These are phyloP conservation scores for Hydrophis major DNA, from an alignment of 2,797 vertebrate species.

Conservation along the genomic window DNA sequence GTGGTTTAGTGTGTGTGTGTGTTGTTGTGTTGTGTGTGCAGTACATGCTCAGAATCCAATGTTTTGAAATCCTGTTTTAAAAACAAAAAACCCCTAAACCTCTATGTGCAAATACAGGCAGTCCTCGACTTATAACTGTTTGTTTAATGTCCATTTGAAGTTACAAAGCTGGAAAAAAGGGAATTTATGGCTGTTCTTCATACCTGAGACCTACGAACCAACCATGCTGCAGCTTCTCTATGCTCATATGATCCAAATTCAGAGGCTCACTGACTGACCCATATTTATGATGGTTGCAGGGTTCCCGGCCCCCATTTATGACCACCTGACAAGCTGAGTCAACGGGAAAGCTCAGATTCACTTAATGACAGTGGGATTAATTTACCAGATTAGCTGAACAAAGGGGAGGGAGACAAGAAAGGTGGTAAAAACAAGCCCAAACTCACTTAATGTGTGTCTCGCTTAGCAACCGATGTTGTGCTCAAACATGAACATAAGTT, in stretches of 20 bases:
- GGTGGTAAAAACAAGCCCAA: no score
- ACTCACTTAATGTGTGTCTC: no score
- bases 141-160: background rate
- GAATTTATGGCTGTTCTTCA: background rate
- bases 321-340: background rate
- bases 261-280: background rate
- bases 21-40: background rate
- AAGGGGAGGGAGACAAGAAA: no score
- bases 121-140: background rate
- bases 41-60: background rate
- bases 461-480: no score
- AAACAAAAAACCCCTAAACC: no score
- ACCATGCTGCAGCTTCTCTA: background rate
- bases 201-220: accelerated
- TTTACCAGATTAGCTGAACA: no score
- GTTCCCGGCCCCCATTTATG: background rate
- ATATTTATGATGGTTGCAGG: background rate
- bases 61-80: background rate
- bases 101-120: background rate
- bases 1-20: background rate
- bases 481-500: no score
- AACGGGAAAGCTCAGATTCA: background rate
- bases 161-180: background rate
- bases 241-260: background rate
- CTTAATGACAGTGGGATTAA: no score